Percentiles rank a stretch among this genome's conserved stretches.
Evolutionary conservation across 1,140 invertebrate genomes (phyloP).

Genomic region (Tenebrio molitor): DNA sequence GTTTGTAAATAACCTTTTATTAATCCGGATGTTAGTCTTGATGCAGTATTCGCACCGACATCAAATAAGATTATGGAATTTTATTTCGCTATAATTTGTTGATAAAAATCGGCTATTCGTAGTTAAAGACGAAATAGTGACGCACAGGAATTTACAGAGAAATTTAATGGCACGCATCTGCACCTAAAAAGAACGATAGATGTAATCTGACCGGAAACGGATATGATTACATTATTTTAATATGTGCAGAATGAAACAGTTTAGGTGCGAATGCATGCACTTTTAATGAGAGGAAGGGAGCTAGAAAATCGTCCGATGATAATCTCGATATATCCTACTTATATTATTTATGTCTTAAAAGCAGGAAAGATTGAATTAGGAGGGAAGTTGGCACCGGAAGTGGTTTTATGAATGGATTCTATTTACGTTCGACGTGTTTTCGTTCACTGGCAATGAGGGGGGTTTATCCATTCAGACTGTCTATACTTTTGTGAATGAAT

Average conservation of each 20-base stretch:
- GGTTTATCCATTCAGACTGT: slow-evolving; percentile 20
- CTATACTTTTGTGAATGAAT: too few species aligned
- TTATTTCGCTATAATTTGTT: too few species aligned
- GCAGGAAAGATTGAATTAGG: slow-evolving; percentile 29
- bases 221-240: slow-evolving; percentile 48
- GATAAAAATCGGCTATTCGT: too few species aligned
- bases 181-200: slow-evolving; percentile 30
- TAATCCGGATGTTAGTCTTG: slow-evolving; percentile 16
- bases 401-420: slow-evolving; percentile 41
- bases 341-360: slow-evolving; percentile 24
- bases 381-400: slow-evolving; percentile 35
- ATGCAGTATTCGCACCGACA: neutral
- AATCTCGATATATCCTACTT: neutral
- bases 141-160: neutral
- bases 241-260: slow-evolving; percentile 4
- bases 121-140: too few species aligned
- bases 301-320: slow-evolving; percentile 12
- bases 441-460: neutral
- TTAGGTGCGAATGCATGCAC: slow-evolving; percentile 9
- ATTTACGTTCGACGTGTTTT: slow-evolving; percentile 33
- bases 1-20: slow-evolving; percentile 15
- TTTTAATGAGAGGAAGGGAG: slow-evolving; percentile 11
- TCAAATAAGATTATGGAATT: neutral
- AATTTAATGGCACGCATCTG: neutral
- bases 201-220: slow-evolving; percentile 48